phyloP scores from a whole-genome alignment of 64 coral and sea anemone species.

The Dendrophyllia cribrosa region DNA sequence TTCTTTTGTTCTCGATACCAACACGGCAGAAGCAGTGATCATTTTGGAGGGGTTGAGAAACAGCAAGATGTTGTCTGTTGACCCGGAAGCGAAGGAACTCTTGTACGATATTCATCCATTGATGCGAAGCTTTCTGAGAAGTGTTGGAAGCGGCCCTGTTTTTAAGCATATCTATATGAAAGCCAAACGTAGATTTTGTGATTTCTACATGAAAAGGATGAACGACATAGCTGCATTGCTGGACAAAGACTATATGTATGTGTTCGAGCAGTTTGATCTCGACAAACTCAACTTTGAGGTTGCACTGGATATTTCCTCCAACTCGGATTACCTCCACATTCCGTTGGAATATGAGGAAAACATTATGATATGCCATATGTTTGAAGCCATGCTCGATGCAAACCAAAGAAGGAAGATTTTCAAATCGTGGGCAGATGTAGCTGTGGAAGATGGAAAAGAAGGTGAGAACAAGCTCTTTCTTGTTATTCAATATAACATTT shows the following conservation, averaged over 20 bases:
- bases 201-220: constrained; percentile 17
- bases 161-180: background rate
- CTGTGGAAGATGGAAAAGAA: constrained; percentile 13
- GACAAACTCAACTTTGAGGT: constrained; percentile 63
- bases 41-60: constrained; percentile 4
- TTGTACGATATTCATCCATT: constrained; percentile 29
- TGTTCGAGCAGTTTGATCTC: constrained; percentile 21
- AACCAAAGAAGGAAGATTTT: constrained; percentile 32
- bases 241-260: constrained; percentile 42
- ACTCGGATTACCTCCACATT: constrained; percentile 32
- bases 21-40: constrained; percentile 11
- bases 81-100: constrained; percentile 4
- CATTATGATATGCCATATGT: constrained; percentile 21
- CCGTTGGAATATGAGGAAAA: constrained; percentile 28
- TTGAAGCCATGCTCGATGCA: constrained; percentile 18
- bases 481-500: too few relatives aligned
- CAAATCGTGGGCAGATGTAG: constrained; percentile 12
- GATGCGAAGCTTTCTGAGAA: constrained; percentile 20
- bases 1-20: background rate
- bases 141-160: background rate
- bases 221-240: constrained; percentile 1
- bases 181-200: constrained; percentile 29
- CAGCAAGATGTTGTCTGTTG: background rate
- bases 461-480: background rate
- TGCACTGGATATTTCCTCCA: constrained; percentile 59